Base-by-base conservation (phyloP, 2,888 invertebrate genomes). In the Epinotia demarniana region DNA sequence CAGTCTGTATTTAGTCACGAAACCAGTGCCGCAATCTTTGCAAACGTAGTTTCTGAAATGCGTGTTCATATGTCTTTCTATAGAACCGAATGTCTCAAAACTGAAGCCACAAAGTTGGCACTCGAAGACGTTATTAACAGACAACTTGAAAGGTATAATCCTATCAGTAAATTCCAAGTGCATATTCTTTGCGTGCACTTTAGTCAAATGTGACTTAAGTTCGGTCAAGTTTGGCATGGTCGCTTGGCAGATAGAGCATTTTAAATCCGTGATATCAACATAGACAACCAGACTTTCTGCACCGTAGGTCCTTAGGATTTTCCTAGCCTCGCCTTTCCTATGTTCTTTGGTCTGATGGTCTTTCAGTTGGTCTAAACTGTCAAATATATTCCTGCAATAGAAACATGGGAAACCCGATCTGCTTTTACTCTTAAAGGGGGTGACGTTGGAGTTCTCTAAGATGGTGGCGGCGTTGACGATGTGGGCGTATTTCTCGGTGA, bases 91-190 rank as follows among this genome's bases (percentile, higher is more conserved):
- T 0, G 81, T 80, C 49, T 82, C 81, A 27, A 79, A 81, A 0
- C 68, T 72, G 39, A 77, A 75, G 0, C 75, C 77, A 43, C 82
- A 82, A n/a, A 90, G 77, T 78, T 90, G 90, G 55, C 93, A 93
- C 11, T 90, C 88, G 9, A 83, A 89, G 0, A 86, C 81, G 5
- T 86, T 86, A 0, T 80, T 80, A 0, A 81, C 78, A 0, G 85
- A 80, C 8, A 93, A 64, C 68, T 90, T 90, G 68, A 88, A 93
- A 0, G 93, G 93, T 63, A 93, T 87, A 0, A 93, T 86, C 62
- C 92, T 80, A 27, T 92, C 91, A 0, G 88, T 84, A 33, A 83
- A 85, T 1, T 90, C 87, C 0, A 77, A 3, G 46, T 89, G 81
- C 68, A 90, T 82, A 19, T 83, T 86, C 81, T 91, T 92, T 9